Conservation (phyloP, 2,888 invertebrate species). For the Meteorus colon region DNA sequence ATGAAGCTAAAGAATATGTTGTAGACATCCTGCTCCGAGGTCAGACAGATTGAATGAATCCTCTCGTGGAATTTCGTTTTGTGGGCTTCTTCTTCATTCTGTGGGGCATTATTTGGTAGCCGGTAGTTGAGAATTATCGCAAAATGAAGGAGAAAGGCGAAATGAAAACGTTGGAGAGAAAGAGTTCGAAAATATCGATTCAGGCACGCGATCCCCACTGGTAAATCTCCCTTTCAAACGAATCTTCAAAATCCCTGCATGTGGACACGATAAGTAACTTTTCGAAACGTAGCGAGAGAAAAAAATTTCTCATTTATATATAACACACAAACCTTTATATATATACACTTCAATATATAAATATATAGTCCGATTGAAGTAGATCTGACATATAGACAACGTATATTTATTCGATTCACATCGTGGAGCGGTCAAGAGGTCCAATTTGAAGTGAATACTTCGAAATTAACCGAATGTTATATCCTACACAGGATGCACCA, state of each 20-base stretch:
- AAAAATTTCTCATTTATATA: not conserved
- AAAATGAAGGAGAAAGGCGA: conserved; percentile 24
- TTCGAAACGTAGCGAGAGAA: conserved; percentile 34
- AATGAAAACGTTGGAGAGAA: not conserved
- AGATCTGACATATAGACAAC: conserved; percentile 33
- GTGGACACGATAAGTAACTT: conserved; percentile 13
- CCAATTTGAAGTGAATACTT: conserved; percentile 6
- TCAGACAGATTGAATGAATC: conserved; percentile 44
- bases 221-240: conserved; percentile 30
- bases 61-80: conserved; percentile 37
- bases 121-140: conserved; percentile 46
- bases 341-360: not conserved
- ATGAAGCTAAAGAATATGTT: conserved; percentile 3
- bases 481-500: conserved; percentile 32
- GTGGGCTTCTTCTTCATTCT: conserved; percentile 20
- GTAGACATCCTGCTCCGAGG: conserved; percentile 40
- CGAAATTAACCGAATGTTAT: conserved; percentile 49
- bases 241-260: not conserved
- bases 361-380: not conserved
- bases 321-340: not conserved
- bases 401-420: conserved; percentile 36
- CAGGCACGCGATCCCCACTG: conserved; percentile 56
- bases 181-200: conserved; percentile 49
- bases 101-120: conserved; percentile 47
- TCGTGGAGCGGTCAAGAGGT: conserved; percentile 2